These are phyloP conservation scores for Tetragonula carbonaria DNA, from an alignment of 2,888 invertebrate species.

Conservation along the genomic window DNA sequence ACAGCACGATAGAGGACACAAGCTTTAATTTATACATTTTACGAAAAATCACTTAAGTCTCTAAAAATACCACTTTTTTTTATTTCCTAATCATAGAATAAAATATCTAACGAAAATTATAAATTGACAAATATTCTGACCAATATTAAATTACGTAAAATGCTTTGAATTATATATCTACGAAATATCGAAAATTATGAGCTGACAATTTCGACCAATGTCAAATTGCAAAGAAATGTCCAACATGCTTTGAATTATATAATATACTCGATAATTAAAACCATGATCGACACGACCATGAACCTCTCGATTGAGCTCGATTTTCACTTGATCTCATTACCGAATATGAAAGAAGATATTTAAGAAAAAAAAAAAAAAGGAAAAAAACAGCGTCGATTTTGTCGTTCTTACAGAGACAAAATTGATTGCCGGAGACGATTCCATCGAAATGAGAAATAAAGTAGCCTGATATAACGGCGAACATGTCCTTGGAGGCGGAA, in stretches of 20 bases:
- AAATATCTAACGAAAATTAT: background rate
- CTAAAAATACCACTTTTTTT: too few relatives aligned
- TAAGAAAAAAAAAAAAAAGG: too few relatives aligned
- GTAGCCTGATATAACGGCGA: conserved; percentile 54
- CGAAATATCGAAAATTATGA: too few relatives aligned
- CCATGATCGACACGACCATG: too few relatives aligned
- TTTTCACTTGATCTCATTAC: background rate
- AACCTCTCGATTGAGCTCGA: background rate
- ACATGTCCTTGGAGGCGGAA: conserved; percentile 55
- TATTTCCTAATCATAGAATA: too few relatives aligned
- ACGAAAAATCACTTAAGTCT: too few relatives aligned
- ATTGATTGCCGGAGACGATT: conserved; percentile 2
- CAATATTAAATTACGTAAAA: background rate
- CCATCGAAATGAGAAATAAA: conserved; percentile 41
- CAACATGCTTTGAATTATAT: too few relatives aligned
- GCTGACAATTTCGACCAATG: too few relatives aligned
- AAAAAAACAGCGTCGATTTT: background rate
- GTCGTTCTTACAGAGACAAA: background rate
- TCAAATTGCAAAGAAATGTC: too few relatives aligned
- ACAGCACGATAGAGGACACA: too few relatives aligned
- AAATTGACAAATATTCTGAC: background rate
- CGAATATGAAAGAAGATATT: background rate
- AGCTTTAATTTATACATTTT: too few relatives aligned
- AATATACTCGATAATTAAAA: too few relatives aligned
- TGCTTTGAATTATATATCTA: background rate